phyloP scores from a whole-genome alignment of 1,140 invertebrate genomes.

The Achroia grisella region DNA sequence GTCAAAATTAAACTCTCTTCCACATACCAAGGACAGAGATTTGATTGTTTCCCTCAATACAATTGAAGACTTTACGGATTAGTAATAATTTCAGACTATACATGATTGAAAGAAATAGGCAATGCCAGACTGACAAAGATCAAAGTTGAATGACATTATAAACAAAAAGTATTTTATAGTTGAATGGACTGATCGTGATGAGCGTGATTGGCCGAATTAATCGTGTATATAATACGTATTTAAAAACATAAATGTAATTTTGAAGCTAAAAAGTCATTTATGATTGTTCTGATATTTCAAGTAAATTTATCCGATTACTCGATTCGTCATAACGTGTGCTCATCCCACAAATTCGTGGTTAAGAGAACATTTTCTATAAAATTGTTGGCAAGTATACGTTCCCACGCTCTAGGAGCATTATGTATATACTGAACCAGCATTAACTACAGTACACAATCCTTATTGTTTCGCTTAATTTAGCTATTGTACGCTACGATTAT shows the following conservation, averaged over 20 bases:
- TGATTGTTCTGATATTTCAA: too few relatives aligned
- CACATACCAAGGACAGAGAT: slow-evolving; percentile 14
- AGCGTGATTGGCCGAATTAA: slow-evolving; percentile 39
- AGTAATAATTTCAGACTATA: slow-evolving; percentile 33
- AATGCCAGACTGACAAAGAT: slow-evolving; percentile 53
- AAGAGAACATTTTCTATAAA: slow-evolving; percentile 29
- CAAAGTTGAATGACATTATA: slow-evolving; percentile 64
- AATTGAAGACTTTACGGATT: slow-evolving; percentile 24
- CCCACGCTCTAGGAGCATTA: slow-evolving; percentile 54
- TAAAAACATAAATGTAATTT: too few relatives aligned
- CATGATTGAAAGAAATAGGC: slow-evolving; percentile 58
- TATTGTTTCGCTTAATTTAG: slow-evolving; percentile 66
- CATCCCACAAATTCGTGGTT: slow-evolving; percentile 26
- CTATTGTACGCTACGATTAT: slow-evolving; percentile 58
- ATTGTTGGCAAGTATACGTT: slow-evolving; percentile 37
- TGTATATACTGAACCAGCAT: slow-evolving; percentile 35
- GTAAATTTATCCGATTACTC: too few relatives aligned
- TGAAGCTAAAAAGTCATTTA: too few relatives aligned
- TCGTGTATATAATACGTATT: slow-evolving; percentile 17
- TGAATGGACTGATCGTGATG: slow-evolving; percentile 38
- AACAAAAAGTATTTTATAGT: slow-evolving; percentile 35
- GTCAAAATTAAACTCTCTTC: slow-evolving; percentile 40
- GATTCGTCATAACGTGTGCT: slow-evolving; percentile 18
- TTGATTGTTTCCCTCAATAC: slow-evolving; percentile 3
- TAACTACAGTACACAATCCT: slow-evolving; percentile 55